Evolutionary conservation across 2,113 vertebrate species (phyloP).

Genomic region (Alexandromys fortis): DNA sequence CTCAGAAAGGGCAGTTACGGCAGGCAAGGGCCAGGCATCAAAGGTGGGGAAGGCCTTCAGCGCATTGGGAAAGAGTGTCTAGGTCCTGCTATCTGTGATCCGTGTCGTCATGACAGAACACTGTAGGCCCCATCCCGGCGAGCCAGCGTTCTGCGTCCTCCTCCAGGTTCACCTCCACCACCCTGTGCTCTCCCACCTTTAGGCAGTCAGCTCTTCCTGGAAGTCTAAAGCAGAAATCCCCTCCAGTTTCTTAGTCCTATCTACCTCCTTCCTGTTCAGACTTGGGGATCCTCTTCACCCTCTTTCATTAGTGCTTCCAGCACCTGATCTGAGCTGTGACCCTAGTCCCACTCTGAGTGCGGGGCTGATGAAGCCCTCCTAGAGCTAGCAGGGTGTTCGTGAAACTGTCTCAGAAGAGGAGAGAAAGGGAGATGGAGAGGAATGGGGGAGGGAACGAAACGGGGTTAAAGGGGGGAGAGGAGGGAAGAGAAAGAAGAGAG

Average conservation of each 20-base stretch:
- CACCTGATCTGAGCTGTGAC: neutral
- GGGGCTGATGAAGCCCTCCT: neutral
- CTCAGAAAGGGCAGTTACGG: rapidly evolving
- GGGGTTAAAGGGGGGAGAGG: no score
- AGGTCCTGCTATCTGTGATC: neutral
- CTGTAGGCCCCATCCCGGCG: neutral
- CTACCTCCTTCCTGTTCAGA: no score
- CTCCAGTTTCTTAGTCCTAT: no score
- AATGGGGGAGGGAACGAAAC: no score
- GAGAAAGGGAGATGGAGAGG: neutral
- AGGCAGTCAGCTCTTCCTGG: neutral
- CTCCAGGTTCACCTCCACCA: neutral
- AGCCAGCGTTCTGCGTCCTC: neutral
- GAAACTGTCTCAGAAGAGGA: neutral
- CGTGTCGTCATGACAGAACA: neutral
- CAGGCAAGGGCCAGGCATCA: rapidly evolving
- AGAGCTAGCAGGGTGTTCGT: neutral
- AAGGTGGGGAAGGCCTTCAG: neutral
- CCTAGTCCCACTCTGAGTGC: neutral
- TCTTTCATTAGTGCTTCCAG: no score
- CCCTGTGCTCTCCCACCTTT: neutral
- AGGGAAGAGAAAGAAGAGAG: neutral
- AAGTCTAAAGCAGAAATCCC: rapidly evolving
- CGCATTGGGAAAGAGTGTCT: neutral
- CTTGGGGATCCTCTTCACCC: no score